phyloP scores from a whole-genome alignment of 2,113 vertebrate species.

The Myotis yumanensis region DNA sequence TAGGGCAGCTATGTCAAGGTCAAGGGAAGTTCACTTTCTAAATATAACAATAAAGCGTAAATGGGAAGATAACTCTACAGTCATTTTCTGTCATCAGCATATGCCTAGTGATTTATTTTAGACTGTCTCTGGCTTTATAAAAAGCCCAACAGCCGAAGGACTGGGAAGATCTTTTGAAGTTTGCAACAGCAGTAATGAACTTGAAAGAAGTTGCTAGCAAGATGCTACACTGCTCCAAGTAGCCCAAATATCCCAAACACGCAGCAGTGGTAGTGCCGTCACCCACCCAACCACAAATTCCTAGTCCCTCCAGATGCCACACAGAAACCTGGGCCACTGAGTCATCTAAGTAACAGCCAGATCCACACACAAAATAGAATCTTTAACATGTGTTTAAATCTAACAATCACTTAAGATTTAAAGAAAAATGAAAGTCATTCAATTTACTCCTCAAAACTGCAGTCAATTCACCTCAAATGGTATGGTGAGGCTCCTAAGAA shows the following conservation, averaged over 20 bases:
- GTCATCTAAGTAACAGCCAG: neutral
- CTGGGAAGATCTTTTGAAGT: neutral
- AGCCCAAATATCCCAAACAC: conserved; percentile 39
- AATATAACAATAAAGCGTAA: conserved; percentile 20
- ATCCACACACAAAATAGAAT: neutral
- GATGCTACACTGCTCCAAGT: neutral
- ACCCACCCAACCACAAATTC: conserved; percentile 11
- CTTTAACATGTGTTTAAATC: neutral
- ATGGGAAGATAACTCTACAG: neutral
- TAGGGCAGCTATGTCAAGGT: neutral
- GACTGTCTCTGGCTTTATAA: neutral
- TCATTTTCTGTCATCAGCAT: conserved; percentile 16
- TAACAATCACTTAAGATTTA: conserved; percentile 37
- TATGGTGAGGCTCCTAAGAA: neutral
- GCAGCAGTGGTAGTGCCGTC: neutral
- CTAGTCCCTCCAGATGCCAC: conserved; percentile 27
- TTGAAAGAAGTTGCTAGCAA: conserved; percentile 9
- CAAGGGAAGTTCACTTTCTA: conserved; percentile 1
- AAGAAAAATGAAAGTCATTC: conserved; percentile 3
- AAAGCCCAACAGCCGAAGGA: neutral
- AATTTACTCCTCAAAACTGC: neutral
- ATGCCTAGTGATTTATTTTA: conserved; percentile 45
- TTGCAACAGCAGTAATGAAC: neutral
- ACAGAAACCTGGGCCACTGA: conserved; percentile 31
- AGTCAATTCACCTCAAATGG: neutral